phyloP scores from a whole-genome alignment of 2,888 invertebrate genomes.

The Aleiodes alternator region DNA sequence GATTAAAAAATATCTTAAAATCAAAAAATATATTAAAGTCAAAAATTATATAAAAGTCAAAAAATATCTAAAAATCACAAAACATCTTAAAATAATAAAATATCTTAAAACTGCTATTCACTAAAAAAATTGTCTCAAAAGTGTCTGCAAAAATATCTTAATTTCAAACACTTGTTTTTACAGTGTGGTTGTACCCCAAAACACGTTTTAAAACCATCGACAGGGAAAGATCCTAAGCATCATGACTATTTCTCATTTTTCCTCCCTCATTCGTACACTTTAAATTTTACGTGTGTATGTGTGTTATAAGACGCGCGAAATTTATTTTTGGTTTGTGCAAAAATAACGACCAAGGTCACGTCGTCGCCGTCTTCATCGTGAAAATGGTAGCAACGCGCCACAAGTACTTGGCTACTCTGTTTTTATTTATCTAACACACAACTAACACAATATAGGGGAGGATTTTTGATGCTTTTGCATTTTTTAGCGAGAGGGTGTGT shows the following conservation, averaged over 20 bases:
- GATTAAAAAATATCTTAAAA: too few relatives aligned
- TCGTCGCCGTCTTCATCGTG: conserved; percentile 48
- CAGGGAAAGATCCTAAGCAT: conserved; percentile 55
- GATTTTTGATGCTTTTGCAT: neutral
- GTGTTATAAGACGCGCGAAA: conserved; percentile 71
- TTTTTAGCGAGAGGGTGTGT: neutral
- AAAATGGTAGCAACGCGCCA: neutral
- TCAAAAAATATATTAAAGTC: too few relatives aligned
- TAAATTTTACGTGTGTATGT: conserved; percentile 24
- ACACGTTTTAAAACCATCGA: conserved; percentile 52
- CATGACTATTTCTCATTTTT: conserved; percentile 31
- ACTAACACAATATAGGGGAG: neutral
- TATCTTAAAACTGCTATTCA: too few relatives aligned
- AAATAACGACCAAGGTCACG: conserved; percentile 74
- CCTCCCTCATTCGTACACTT: conserved; percentile 27
- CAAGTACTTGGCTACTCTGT: neutral
- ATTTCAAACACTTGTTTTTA: too few relatives aligned
- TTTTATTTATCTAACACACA: neutral
- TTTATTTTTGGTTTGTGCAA: conserved; percentile 73
- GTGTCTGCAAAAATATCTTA: too few relatives aligned
- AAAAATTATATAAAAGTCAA: too few relatives aligned
- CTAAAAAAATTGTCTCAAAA: too few relatives aligned
- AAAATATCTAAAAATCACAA: too few relatives aligned
- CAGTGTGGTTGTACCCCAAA: conserved; percentile 41
- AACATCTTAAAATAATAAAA: too few relatives aligned